Evolutionary conservation across 2,888 invertebrate species (phyloP), one percentile per base, ranked within the genome.

Genomic region (Sminthurides aquaticus): DNA sequence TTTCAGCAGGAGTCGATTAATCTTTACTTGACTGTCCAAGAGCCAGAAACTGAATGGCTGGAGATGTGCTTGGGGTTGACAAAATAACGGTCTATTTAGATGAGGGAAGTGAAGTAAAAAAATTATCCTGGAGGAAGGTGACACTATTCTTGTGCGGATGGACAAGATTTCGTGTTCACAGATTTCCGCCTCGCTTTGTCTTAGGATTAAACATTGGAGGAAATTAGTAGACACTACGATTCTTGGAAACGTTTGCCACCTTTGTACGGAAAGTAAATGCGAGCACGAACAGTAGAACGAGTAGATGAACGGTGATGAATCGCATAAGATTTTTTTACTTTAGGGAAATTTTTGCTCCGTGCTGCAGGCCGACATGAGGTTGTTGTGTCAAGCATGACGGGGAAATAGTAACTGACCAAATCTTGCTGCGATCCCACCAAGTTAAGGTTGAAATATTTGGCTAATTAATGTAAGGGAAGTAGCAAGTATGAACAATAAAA

Each of bases 341-440:
- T 52, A 52, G 20, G 20, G 22, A 52, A 52, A 52, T 5, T 20
- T 52, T 52, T 5, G 5, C 20, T 52, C 5, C 18, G 18, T 18
- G 18, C 20, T 18, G 52, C 52, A 52, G 5, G 22, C 52, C 20
- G 52, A 52, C 5, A 52, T n/a, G n/a, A n/a, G n/a, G n/a, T n/a
- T n/a, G n/a, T n/a, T 8, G 52, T 52, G 52, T 52, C 20, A 52
- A 52, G 52, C 52, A 52, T 52, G 52, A 52, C 52, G 52, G 52
- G 52, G 20, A 52, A 52, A 52, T 20, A 52, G 22, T 22, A 52
- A 52, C 5, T 52, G 52, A 52, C 8, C 52, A 52, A 22, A 52
- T 18, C 11, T 15, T 22, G 22, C 5, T 20, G 20, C 20, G 18
- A 15, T 8, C 15, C 5, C 11, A 15, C 3, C 5, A 22, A 20